Evolutionary conservation across 2,113 vertebrate genomes (phyloP).

Genomic region (Platysternon megacephalum): DNA sequence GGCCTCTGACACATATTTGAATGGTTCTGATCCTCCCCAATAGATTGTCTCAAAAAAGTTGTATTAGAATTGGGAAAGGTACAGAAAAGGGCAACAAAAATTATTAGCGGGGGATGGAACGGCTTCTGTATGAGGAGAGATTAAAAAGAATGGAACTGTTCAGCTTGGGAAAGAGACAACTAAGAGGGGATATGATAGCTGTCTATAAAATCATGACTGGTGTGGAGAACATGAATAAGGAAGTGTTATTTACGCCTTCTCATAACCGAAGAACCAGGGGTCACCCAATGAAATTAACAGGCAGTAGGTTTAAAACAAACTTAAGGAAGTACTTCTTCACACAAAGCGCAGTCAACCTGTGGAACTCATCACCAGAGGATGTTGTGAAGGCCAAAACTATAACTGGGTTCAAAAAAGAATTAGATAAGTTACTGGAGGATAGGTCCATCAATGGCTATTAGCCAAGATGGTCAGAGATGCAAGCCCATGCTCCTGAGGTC

Average conservation of each 20-base stretch:
- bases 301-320: neutral
- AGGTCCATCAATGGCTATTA: neutral
- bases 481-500: too few relatives aligned
- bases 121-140: neutral
- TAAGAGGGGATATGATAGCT: neutral
- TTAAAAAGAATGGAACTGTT: neutral
- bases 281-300: neutral
- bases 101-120: neutral
- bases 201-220: neutral
- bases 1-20: neutral
- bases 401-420: neutral
- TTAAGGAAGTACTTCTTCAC: neutral
- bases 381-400: neutral
- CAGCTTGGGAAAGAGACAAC: neutral
- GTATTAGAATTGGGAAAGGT: neutral
- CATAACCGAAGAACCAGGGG: neutral
- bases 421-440: neutral
- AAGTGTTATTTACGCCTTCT: neutral
- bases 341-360: neutral
- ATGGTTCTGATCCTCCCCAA: neutral
- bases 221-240: neutral
- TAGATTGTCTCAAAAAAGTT: neutral
- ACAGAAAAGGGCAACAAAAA: neutral
- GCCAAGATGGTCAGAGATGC: neutral
- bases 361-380: neutral